phyloP scores from a whole-genome alignment of 2,797 vertebrate genomes.

The Syngnathus acus region DNA sequence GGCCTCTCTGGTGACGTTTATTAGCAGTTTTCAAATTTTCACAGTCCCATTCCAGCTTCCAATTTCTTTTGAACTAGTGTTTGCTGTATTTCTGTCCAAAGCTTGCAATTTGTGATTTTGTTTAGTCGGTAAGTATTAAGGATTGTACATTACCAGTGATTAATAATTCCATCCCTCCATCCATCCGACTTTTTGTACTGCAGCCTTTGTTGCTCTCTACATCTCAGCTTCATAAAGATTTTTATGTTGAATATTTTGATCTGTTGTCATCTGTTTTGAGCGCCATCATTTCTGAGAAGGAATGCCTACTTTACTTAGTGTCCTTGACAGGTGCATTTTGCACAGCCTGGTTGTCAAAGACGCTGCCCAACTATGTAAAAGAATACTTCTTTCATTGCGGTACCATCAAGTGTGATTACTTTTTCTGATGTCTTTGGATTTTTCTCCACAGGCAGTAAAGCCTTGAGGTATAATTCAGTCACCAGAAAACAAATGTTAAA shows the following conservation, averaged over 20 bases:
- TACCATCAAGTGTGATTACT: background rate
- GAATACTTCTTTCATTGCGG: background rate
- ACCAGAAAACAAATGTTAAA: conserved; percentile 24
- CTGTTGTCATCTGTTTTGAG: background rate
- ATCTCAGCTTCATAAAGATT: background rate
- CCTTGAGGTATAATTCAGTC: background rate
- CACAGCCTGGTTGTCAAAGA: background rate
- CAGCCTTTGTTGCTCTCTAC: background rate
- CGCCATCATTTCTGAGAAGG: background rate
- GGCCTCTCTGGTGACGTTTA: background rate
- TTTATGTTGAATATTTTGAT: background rate
- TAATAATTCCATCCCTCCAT: background rate
- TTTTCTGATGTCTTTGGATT: background rate
- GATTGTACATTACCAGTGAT: background rate
- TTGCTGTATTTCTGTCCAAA: too few relatives aligned
- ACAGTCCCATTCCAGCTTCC: background rate
- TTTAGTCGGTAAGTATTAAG: too few relatives aligned
- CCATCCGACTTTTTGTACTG: background rate
- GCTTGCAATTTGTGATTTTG: too few relatives aligned
- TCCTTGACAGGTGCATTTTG: background rate
- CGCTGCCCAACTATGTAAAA: background rate
- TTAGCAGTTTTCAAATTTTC: background rate
- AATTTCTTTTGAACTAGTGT: too few relatives aligned
- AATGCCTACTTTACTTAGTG: background rate
- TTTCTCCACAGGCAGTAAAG: background rate